Base-by-base conservation (phyloP, 2,113 vertebrate genomes). In the Thymallus thymallus region DNA sequence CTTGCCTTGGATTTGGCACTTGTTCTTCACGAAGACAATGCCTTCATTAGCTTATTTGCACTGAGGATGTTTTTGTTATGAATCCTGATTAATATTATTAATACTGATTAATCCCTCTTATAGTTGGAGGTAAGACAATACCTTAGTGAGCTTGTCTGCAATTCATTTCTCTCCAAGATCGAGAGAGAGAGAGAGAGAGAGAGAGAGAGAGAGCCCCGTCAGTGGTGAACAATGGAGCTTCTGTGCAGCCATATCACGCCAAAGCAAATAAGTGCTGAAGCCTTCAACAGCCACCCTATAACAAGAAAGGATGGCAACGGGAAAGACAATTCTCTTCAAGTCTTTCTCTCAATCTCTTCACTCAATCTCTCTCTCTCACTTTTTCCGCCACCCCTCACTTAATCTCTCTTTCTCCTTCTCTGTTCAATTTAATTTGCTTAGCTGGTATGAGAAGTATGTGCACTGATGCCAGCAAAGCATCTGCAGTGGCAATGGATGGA, bases 381-480 rank as follows among this genome's bases (percentile, higher is more conserved):
- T n/a, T n/a, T n/a, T n/a, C n/a, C n/a, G n/a, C 75, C 75, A 67
- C 72, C 78, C 80, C 79, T 84, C 81, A 75, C 68, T 79, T 78
- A 71, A 83, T 83, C 78, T 81, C 76, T 18, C 51, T 29, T 56
- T 70, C 26, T 30, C 16, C 45, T 6, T 6, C 46, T 13, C n/a
- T 41, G 9, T 41, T 41, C 35, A 78, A 78, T 88, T 84, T 85
- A 80, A 91, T 88, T 89, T 81, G 75, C 84, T 82, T 35, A 55
- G 81, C 82, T 80, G 79, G 84, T 80, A 87, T 75, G 71, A 77
- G 75, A 88, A 86, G 87, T 87, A 84, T 86, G 86, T 86, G 86
- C 81, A 80, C 85, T 90, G 86, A 74, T 79, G 86, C 88, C 88
- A 88, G 73, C 76, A 73, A 60, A 77, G 84, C 81, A 82, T 88